Percentiles rank a stretch among this genome's conserved stretches.
Conservation (phyloP, 2,888 invertebrate genomes). For the Alloplasta piceator region DNA sequence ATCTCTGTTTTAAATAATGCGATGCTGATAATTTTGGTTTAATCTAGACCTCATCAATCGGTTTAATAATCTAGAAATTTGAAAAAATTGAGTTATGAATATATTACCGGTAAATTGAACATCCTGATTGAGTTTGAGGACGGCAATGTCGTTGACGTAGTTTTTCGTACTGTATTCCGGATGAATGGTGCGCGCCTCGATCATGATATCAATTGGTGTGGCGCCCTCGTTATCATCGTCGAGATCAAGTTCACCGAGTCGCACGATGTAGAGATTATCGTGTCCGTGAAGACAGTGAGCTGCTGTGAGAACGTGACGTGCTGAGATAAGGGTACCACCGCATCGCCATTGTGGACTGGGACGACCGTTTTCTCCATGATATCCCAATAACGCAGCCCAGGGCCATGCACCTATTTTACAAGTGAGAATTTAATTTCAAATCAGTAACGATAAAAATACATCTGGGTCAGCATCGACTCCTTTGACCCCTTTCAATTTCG, state of each 20-base stretch:
- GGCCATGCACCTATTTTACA: constrained; percentile 86
- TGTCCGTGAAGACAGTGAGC: constrained; percentile 89
- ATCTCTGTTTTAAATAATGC: neutral
- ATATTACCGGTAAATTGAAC: constrained; percentile 86
- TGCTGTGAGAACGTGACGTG: constrained; percentile 90
- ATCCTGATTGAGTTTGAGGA: constrained; percentile 87
- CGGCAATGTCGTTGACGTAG: constrained; percentile 91
- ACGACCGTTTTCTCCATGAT: constrained; percentile 83
- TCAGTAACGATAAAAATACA: neutral
- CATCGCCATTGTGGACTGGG: constrained; percentile 84
- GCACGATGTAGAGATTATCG: constrained; percentile 87
- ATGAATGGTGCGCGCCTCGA: constrained; percentile 87
- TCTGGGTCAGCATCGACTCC: no score
- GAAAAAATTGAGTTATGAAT: no score
- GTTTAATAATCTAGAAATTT: no score
- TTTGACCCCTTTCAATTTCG: no score
- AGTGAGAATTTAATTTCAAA: neutral
- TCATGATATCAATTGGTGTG: constrained; percentile 86
- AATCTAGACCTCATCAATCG: no score
- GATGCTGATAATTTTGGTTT: constrained; percentile 1
- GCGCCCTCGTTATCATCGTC: constrained; percentile 87
- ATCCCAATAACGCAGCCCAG: constrained; percentile 91
- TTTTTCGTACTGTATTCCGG: constrained; percentile 87
- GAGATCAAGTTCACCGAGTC: constrained; percentile 92
- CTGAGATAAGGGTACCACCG: constrained; percentile 89